These are phyloP conservation scores for Napeogenes inachia DNA, from an alignment of 2,888 invertebrate genomes.

Conservation along the genomic window DNA sequence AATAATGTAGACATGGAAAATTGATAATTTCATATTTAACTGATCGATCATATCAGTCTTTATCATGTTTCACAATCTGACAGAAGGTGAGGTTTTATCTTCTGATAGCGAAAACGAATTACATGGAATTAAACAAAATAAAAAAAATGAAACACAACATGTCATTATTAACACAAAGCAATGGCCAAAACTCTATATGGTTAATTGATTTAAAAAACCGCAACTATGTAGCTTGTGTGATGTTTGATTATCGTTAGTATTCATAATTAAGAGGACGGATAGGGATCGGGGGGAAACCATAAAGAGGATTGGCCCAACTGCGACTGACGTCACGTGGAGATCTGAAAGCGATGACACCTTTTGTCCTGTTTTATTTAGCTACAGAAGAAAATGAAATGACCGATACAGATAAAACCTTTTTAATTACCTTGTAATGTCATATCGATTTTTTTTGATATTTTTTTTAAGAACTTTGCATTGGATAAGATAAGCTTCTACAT, in stretches of 20 bases:
- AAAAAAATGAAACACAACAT: constrained; percentile 9
- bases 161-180: constrained; percentile 49
- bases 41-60: constrained; percentile 10
- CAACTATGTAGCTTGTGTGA: background rate
- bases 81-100: constrained; percentile 18
- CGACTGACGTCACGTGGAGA: constrained; percentile 51
- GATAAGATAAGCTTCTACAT: no score
- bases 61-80: constrained; percentile 16
- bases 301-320: constrained; percentile 73
- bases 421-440: background rate
- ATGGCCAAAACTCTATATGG: constrained; percentile 74
- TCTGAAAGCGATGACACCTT: constrained; percentile 52
- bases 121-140: constrained; percentile 1
- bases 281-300: constrained; percentile 56
- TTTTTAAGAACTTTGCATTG: background rate
- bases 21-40: constrained; percentile 11
- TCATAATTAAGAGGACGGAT: constrained; percentile 19
- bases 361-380: background rate
- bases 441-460: background rate
- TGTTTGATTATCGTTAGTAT: no score
- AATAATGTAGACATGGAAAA: constrained; percentile 7
- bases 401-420: background rate
- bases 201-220: constrained; percentile 26
- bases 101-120: constrained; percentile 10
- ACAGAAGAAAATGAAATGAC: background rate